A percentile compares a stretch with the other conserved stretches of the same genome.
These are phyloP conservation scores for Bhutanitis thaidina DNA, from an alignment of 2,888 invertebrate genomes.

Conservation along the genomic window DNA sequence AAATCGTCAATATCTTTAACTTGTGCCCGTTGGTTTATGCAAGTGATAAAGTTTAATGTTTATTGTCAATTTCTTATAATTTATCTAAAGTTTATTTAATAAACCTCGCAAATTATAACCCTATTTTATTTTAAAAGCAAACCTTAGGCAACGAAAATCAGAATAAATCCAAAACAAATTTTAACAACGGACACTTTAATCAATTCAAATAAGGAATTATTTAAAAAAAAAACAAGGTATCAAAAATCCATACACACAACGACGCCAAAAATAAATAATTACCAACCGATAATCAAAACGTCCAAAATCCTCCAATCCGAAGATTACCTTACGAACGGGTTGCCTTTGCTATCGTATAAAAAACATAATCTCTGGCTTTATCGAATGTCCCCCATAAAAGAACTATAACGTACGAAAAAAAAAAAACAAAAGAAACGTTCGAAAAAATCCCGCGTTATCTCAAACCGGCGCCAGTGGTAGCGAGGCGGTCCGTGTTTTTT, in stretches of 20 bases:
- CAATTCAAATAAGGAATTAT: conserved; percentile 6
- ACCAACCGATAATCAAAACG: conserved; percentile 7
- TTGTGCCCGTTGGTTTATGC: no score
- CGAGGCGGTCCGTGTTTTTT: conserved; percentile 32
- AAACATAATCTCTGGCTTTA: conserved; percentile 39
- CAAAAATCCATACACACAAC: neutral
- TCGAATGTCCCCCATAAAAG: conserved; percentile 49
- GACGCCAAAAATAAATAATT: conserved; percentile 19
- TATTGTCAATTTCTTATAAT: no score
- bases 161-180: neutral
- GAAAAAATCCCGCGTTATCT: conserved; percentile 50
- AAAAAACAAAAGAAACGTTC: conserved; percentile 48
- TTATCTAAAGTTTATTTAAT: no score
- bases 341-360: conserved; percentile 22
- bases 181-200: conserved; percentile 8
- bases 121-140: no score
- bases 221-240: conserved; percentile 14
- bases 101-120: no score
- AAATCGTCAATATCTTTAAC: no score
- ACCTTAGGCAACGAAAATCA: neutral
- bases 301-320: conserved; percentile 23
- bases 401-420: conserved; percentile 44
- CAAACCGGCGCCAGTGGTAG: conserved; percentile 58
- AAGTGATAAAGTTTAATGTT: no score
- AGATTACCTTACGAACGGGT: conserved; percentile 35